phyloP scores from a whole-genome alignment of 2,888 invertebrate species.

The Ernsta delagoae region DNA sequence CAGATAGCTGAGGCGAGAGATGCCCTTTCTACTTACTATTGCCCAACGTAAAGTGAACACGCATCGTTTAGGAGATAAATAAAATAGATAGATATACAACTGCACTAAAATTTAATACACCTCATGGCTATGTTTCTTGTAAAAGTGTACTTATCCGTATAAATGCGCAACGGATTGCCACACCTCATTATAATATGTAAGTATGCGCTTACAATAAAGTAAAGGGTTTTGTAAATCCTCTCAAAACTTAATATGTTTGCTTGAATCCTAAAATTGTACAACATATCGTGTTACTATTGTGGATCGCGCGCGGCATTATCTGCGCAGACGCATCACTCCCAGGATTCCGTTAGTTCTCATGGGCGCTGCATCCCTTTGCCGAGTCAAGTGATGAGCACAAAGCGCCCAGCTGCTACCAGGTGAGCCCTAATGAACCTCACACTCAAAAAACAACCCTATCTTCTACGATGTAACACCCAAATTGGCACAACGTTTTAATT shows the following conservation, averaged over 20 bases:
- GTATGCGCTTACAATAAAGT: neutral
- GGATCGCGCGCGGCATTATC: slow-evolving; percentile 53
- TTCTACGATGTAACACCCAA: slow-evolving; percentile 32
- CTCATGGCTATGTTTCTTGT: neutral
- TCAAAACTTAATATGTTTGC: slow-evolving; percentile 17
- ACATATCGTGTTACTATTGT: slow-evolving; percentile 71
- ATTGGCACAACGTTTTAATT: slow-evolving; percentile 20
- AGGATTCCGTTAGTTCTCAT: slow-evolving; percentile 78
- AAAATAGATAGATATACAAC: slow-evolving; percentile 16
- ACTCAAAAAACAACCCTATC: slow-evolving; percentile 50
- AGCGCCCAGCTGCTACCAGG: slow-evolving; percentile 73
- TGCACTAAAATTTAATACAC: slow-evolving; percentile 14
- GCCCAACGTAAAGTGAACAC: slow-evolving; percentile 17
- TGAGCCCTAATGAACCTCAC: slow-evolving; percentile 52
- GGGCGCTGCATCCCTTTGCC: slow-evolving; percentile 78
- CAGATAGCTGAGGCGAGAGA: slow-evolving; percentile 10
- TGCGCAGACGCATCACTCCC: slow-evolving; percentile 64
- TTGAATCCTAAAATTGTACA: slow-evolving; percentile 11
- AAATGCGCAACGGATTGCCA: slow-evolving; percentile 5
- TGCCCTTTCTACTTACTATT: slow-evolving; percentile 14
- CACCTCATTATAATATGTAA: neutral
- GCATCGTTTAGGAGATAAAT: slow-evolving; percentile 25
- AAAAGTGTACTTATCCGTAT: neutral
- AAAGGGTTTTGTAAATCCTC: slow-evolving; percentile 12
- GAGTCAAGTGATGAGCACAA: slow-evolving; percentile 81